Percentiles rank a stretch among this genome's conserved stretches.
Conservation (phyloP, 2,113 vertebrate species). For the Acrocephalus arundinaceus region DNA sequence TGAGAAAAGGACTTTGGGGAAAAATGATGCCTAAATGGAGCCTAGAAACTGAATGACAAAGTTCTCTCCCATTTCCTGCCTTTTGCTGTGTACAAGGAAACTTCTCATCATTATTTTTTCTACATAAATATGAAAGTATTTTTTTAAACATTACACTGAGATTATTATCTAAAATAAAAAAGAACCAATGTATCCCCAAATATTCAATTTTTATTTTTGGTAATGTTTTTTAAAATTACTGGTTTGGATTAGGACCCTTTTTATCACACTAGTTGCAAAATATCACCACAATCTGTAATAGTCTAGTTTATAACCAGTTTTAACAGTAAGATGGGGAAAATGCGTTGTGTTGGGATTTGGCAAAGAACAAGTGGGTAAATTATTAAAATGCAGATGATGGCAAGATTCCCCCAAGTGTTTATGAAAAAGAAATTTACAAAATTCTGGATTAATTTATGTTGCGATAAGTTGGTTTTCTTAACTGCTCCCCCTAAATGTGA, state of each 20-base stretch:
- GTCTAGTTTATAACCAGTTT: neutral
- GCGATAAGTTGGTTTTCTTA: neutral
- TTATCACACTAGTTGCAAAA: neutral
- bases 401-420: neutral
- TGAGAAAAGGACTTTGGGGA: neutral
- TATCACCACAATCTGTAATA: neutral
- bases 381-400: neutral
- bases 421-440: neutral
- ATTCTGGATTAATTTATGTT: neutral
- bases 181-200: neutral
- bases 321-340: neutral
- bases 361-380: neutral
- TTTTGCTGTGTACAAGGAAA: neutral
- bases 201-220: neutral
- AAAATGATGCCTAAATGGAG: neutral
- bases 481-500: rapidly evolving
- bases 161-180: neutral
- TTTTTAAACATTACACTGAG: neutral
- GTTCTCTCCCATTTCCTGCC: neutral
- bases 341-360: neutral
- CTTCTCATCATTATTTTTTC: neutral
- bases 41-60: neutral
- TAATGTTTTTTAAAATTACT: neutral
- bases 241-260: neutral
- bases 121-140: neutral